Conservation (phyloP, 35 echinoderm and acorn worm species). For the Apostichopus japonicus region DNA sequence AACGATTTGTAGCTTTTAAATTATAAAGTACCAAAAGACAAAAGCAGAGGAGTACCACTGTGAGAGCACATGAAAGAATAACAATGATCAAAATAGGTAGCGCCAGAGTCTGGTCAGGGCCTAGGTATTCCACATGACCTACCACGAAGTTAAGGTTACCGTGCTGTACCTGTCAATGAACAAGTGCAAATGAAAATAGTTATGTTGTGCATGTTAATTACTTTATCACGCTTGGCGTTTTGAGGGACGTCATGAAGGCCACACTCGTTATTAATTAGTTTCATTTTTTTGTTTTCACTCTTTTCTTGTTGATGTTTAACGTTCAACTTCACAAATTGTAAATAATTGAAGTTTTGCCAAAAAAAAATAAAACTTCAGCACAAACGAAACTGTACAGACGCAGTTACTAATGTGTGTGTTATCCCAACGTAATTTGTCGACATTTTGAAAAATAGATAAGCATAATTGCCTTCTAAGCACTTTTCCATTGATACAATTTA, state of each 20-base stretch:
- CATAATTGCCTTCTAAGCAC: background rate
- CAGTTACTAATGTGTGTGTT: no score
- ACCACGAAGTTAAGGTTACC: slow-evolving; percentile 5
- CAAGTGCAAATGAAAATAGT: no score
- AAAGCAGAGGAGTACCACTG: background rate
- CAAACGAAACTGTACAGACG: no score
- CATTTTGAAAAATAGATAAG: no score
- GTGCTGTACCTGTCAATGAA: background rate
- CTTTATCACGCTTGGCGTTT: no score
- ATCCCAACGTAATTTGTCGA: no score
- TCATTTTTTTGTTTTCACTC: no score
- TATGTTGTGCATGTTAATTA: background rate
- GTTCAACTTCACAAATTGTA: background rate
- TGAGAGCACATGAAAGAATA: background rate
- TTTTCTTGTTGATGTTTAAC: no score
- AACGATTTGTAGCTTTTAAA: background rate
- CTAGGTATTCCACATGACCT: slow-evolving; percentile 2
- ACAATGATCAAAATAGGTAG: background rate
- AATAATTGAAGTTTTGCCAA: background rate
- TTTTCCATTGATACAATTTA: background rate
- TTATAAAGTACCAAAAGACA: background rate
- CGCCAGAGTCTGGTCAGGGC: background rate
- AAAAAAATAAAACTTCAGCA: no score
- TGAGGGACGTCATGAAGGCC: no score
- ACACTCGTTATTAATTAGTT: no score